phyloP scores from a whole-genome alignment of 2,797 vertebrate genomes.

The Leptodactylus fallax region DNA sequence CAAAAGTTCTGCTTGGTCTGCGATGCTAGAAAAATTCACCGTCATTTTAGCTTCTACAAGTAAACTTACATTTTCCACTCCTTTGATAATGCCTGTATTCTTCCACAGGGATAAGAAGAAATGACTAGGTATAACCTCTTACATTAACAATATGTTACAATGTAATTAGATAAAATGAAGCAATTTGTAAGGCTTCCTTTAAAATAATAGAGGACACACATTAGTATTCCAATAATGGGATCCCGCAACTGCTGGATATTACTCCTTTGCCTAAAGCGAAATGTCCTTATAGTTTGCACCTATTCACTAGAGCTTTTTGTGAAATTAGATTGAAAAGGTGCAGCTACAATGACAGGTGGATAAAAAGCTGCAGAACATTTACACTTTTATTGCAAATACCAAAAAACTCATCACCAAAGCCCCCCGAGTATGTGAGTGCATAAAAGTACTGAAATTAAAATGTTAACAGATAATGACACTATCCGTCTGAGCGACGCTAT shows the following conservation, averaged over 20 bases:
- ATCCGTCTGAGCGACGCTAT: background rate
- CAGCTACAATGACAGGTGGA: slow-evolving; percentile 25
- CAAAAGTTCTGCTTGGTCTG: slow-evolving; percentile 16
- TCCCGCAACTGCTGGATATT: slow-evolving; percentile 24
- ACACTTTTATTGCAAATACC: slow-evolving; percentile 35
- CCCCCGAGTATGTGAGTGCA: background rate
- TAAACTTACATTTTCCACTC: slow-evolving; percentile 3
- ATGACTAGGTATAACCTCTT: slow-evolving; percentile 9
- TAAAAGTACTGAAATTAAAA: slow-evolving; percentile 20
- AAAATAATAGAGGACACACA: slow-evolving; percentile 57
- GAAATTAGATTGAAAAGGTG: slow-evolving; percentile 33
- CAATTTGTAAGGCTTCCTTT: slow-evolving; percentile 46
- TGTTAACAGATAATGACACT: slow-evolving; percentile 18
- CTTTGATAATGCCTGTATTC: slow-evolving; percentile 6
- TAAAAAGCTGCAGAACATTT: slow-evolving; percentile 28
- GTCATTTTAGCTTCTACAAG: background rate
- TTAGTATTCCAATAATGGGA: slow-evolving; percentile 55
- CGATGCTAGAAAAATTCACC: slow-evolving; percentile 15
- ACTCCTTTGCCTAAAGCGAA: slow-evolving; percentile 46
- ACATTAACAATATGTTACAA: slow-evolving; percentile 46
- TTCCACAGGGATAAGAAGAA: slow-evolving; percentile 28
- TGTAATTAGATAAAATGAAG: slow-evolving; percentile 57
- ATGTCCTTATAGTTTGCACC: slow-evolving; percentile 35
- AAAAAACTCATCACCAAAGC: slow-evolving; percentile 23
- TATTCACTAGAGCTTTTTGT: slow-evolving; percentile 38